These are phyloP conservation scores for Carlito syrichta DNA, from an alignment of 2,113 vertebrate genomes.

Conservation along the genomic window DNA sequence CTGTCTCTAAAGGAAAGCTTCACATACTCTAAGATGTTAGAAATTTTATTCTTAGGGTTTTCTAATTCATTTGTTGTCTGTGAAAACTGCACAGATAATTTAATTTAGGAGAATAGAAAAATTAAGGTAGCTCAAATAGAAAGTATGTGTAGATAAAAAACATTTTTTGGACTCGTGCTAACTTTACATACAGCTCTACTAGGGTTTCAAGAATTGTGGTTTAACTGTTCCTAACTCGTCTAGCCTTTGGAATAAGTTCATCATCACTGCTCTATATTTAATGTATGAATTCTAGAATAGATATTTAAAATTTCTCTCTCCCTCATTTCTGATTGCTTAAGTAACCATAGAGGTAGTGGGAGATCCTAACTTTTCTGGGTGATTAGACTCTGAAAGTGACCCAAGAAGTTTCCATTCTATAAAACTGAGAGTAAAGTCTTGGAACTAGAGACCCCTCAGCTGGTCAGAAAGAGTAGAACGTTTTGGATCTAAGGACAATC, in stretches of 20 bases:
- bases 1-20: not conserved
- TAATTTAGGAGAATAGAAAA: conserved; percentile 1
- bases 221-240: conserved; percentile 32
- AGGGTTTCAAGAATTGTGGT: not conserved
- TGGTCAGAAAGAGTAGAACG: not conserved
- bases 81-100: conserved; percentile 38
- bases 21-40: not conserved
- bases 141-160: not conserved
- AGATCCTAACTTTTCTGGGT: not conserved
- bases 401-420: not conserved
- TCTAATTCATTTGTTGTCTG: not conserved
- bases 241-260: conserved; percentile 9
- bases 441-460: not conserved
- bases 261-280: not conserved
- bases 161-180: not conserved
- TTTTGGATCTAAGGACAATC: not conserved
- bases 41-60: not conserved
- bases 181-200: not conserved
- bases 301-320: not conserved
- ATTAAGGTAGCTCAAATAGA: conserved; percentile 6
- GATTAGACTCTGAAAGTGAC: not conserved
- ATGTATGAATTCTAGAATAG: not conserved
- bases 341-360: not conserved
- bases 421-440: conserved; percentile 16
- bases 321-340: not conserved